Evolutionary conservation across 2,888 invertebrate species (phyloP), one percentile per base, ranked within the genome.

Genomic region (Ceratothoa steindachneri): DNA sequence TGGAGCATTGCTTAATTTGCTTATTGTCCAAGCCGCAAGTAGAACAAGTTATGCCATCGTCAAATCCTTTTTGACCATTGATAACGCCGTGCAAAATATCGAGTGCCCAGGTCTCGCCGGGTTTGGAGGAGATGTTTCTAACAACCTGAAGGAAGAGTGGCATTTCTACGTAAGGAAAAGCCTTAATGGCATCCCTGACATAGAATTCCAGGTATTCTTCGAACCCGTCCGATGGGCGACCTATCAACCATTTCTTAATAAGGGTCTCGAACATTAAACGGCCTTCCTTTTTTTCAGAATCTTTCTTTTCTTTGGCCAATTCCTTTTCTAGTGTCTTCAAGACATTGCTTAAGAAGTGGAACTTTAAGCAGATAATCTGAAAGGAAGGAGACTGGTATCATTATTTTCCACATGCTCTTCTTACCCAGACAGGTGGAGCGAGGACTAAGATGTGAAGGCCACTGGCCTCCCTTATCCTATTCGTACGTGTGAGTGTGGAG

Each of bases 131-230:
- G 27, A 79, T 70, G 53, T 74, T 79, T 30, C 76, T 60, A 5
- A 66, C 74, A 4, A 79, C 28, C 64, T 76, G 79, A 9, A 79
- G 69, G 55, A 79, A 79, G 5, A 79, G 60, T 2, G 79, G 79
- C 79, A 76, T 79, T 53, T 79, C 79, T 2, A 76, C 68, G 65
- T 67, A 74, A 2, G 75, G 79, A 66, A 79, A 79, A 5, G 71
- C 22, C 30, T 79, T 79, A 30, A 79, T 72, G 19, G 74, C 76
- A 65, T 79, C 79, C 22, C 79, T 53, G 9, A 79, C 67, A 64
- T 71, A 79, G 60, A 66, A 75, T 28, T 79, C 79, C 27, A 74
- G 30, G 51, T 72, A 65, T 19, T 76, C 79, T 67, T 79, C 74
- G 30, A 71, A 69, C 1, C 79, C 76, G 64, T 79, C 79, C 1